These are phyloP conservation scores for Sebastes minor DNA, from an alignment of 2,797 vertebrate species.

Conservation along the genomic window DNA sequence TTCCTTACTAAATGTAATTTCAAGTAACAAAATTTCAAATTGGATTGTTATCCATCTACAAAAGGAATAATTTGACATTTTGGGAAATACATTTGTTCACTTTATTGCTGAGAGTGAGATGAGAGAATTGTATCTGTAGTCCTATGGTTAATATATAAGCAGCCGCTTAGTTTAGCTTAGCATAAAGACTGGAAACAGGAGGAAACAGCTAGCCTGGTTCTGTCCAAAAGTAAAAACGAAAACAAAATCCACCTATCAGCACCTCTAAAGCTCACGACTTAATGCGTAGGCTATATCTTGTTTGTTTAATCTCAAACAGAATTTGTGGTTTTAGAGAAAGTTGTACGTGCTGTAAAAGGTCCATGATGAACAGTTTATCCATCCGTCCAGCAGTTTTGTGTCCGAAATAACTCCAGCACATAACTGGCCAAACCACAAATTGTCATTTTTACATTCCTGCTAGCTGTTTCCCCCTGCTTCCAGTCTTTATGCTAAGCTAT, in stretches of 20 bases:
- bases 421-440: not conserved
- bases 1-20: not conserved
- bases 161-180: not conserved
- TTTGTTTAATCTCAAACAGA: not conserved
- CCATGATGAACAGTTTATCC: not conserved
- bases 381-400: not conserved
- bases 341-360: not conserved
- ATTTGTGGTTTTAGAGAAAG: not conserved
- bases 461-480: not conserved
- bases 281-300: not conserved
- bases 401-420: not conserved
- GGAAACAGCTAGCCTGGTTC: not conserved
- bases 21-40: not conserved
- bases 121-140: not conserved
- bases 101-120: not conserved
- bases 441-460: not conserved
- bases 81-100: not conserved
- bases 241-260: not conserved
- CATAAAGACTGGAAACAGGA: not conserved
- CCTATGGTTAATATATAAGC: too few relatives aligned
- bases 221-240: not conserved
- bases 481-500: not conserved
- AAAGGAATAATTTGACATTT: not conserved
- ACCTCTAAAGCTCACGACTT: not conserved
- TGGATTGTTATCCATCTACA: not conserved